Evolutionary conservation across 2,888 invertebrate species (phyloP).

Genomic region (Selenia dentaria): DNA sequence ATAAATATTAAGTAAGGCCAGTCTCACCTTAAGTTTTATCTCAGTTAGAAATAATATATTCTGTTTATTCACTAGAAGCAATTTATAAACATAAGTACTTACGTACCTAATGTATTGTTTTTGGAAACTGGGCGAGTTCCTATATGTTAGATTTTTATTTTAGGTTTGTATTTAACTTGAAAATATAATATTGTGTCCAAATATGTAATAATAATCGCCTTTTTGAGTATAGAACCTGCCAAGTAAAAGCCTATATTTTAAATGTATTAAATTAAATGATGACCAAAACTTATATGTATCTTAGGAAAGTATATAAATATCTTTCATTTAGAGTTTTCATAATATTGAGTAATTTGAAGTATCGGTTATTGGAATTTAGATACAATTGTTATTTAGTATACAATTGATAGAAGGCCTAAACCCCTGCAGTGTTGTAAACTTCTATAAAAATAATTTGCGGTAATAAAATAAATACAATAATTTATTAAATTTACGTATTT

Average conservation of each 20-base stretch:
- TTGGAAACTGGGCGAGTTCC: too few relatives aligned
- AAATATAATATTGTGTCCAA: constrained; percentile 24
- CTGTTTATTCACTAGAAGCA: too few relatives aligned
- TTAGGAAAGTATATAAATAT: constrained; percentile 8
- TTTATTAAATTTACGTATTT: too few relatives aligned
- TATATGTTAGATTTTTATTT: too few relatives aligned
- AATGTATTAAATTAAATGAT: constrained; percentile 24
- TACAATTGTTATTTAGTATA: background rate
- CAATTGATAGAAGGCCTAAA: constrained; percentile 57
- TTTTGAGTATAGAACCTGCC: constrained; percentile 34
- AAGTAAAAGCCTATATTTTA: constrained; percentile 31
- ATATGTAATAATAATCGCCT: constrained; percentile 28
- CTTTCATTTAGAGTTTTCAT: constrained; percentile 3
- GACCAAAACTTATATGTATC: constrained; percentile 27
- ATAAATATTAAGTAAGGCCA: too few relatives aligned
- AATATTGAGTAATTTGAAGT: background rate
- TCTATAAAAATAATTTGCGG: background rate
- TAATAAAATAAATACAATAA: constrained; percentile 30
- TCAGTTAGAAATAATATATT: too few relatives aligned
- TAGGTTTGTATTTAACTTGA: background rate
- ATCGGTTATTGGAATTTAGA: background rate
- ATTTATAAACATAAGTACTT: too few relatives aligned
- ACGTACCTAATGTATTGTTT: too few relatives aligned
- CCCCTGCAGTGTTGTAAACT: constrained; percentile 43
- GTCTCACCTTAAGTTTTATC: too few relatives aligned